A percentile compares a stretch with the other conserved stretches of the same genome.
Evolutionary conservation across 2,888 invertebrate species (phyloP).

Genomic region (Phytoseiulus persimilis): DNA sequence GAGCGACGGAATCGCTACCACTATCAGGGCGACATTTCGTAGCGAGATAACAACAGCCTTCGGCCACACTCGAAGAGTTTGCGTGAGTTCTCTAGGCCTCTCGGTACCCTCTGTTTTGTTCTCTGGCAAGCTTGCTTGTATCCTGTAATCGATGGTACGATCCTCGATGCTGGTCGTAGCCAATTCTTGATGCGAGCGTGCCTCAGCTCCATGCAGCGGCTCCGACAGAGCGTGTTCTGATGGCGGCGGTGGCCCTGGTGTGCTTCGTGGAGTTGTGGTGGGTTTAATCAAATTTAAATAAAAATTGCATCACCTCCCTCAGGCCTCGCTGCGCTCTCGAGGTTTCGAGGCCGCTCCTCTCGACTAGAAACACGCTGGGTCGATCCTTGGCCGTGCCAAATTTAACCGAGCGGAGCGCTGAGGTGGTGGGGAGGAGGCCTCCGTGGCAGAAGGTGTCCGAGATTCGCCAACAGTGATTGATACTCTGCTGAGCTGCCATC

Average conservation of each 20-base stretch:
- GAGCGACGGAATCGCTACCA: neutral
- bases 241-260: neutral
- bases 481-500: neutral
- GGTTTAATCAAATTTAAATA: conserved; percentile 37
- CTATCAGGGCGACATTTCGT: neutral
- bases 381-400: neutral
- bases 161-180: neutral
- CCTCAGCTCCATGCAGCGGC: neutral
- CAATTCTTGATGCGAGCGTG: neutral
- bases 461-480: conserved; percentile 5
- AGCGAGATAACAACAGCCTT: neutral
- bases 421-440: neutral
- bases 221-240: neutral
- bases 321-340: neutral
- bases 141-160: neutral
- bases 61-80: neutral
- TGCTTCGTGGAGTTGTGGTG: neutral
- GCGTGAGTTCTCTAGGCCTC: neutral
- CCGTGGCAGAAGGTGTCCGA: conserved; percentile 5
- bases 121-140: neutral
- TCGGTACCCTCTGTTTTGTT: neutral
- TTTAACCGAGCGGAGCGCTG: neutral
- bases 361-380: neutral
- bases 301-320: conserved; percentile 26
- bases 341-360: neutral